Percentiles rank a stretch among this genome's conserved stretches.
phyloP scores from a whole-genome alignment of 2,888 invertebrate genomes.

The Gandaritis pyraliata region DNA sequence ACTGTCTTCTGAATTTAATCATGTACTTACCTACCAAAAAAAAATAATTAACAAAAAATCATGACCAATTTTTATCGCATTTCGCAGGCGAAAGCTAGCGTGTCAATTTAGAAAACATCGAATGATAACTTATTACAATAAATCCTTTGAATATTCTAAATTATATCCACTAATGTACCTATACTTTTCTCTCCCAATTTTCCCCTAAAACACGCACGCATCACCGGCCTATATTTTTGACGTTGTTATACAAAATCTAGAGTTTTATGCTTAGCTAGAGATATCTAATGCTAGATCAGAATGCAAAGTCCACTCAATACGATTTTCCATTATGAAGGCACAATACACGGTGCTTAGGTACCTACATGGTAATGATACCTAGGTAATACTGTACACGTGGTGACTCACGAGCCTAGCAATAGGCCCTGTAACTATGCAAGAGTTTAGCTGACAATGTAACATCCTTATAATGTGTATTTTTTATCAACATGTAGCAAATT shows the following conservation, averaged over 20 bases:
- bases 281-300: too few species aligned
- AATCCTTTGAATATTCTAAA: too few species aligned
- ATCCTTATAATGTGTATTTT: slow-evolving; percentile 1
- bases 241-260: not conserved
- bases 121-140: too few species aligned
- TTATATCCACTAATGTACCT: too few species aligned
- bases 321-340: not conserved
- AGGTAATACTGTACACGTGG: slow-evolving; percentile 35
- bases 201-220: not conserved
- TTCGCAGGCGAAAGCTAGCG: too few species aligned
- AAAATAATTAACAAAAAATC: too few species aligned
- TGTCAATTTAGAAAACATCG: too few species aligned
- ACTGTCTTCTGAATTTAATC: too few species aligned
- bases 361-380: slow-evolving; percentile 1
- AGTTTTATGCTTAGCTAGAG: not conserved
- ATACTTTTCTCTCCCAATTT: too few species aligned
- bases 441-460: slow-evolving; percentile 12
- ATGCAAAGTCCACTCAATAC: slow-evolving; percentile 9
- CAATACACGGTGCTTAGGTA: too few species aligned
- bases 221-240: not conserved
- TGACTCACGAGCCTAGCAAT: slow-evolving; percentile 18
- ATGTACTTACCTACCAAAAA: too few species aligned
- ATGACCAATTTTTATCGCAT: too few species aligned
- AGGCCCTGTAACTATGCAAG: slow-evolving; percentile 19
- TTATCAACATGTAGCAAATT: not conserved